Conservation (phyloP, 2,113 vertebrate genomes). For the Sorex fumeus region DNA sequence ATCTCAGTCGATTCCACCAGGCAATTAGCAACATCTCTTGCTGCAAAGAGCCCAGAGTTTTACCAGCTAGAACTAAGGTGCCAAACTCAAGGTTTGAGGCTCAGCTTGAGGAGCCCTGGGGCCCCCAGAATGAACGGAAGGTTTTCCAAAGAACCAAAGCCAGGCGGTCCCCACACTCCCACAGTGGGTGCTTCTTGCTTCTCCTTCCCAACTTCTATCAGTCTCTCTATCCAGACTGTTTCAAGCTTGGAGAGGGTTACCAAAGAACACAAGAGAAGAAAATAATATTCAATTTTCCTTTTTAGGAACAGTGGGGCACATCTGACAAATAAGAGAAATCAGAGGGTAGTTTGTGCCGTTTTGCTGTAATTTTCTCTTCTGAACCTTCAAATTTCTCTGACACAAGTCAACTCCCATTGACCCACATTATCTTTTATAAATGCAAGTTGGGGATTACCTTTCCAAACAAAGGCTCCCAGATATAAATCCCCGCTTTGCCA, state of each 20-base stretch:
- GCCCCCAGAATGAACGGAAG: neutral
- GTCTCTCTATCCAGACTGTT: neutral
- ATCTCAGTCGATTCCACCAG: conserved; percentile 56
- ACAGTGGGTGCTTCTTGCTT: neutral
- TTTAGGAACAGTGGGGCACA: conserved; percentile 71
- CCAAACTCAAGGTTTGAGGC: conserved; percentile 10
- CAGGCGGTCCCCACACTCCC: neutral
- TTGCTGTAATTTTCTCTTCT: conserved; percentile 84
- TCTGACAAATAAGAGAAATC: conserved; percentile 82
- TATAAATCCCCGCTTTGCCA: conserved; percentile 83
- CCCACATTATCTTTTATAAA: conserved; percentile 87
- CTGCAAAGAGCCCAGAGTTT: conserved; percentile 53
- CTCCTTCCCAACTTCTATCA: neutral
- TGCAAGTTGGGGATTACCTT: conserved; percentile 87
- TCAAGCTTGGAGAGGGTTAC: conserved; percentile 48
- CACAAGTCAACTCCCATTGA: conserved; percentile 84
- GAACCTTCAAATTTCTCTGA: conserved; percentile 84
- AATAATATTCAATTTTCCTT: conserved; percentile 61
- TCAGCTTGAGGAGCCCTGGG: neutral
- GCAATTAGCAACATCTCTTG: conserved; percentile 70
- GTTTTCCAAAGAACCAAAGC: conserved; percentile 45
- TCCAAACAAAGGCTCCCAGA: conserved; percentile 78
- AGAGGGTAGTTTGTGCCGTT: conserved; percentile 82
- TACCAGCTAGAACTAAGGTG: conserved; percentile 59
- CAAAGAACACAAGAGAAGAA: conserved; percentile 68